These are phyloP conservation scores for Alsophila aescularia DNA, from an alignment of 2,888 invertebrate species.

Conservation along the genomic window DNA sequence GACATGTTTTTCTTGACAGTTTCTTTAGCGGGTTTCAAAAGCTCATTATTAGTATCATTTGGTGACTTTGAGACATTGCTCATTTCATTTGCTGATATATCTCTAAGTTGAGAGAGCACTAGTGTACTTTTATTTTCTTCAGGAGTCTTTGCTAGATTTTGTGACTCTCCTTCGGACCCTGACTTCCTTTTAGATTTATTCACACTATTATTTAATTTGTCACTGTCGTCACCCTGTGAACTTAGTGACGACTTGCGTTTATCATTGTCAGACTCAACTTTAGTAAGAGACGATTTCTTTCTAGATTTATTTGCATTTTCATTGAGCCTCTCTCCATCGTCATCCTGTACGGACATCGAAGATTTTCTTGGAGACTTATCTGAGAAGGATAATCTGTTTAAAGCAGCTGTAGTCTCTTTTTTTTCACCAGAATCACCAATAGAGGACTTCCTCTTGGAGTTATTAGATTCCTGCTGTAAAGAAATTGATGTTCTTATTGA, in stretches of 20 bases:
- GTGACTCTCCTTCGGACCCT: conserved; percentile 38
- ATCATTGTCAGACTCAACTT: conserved; percentile 6
- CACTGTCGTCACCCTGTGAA: conserved; percentile 21
- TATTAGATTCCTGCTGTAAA: conserved; percentile 33
- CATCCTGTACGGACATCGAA: conserved; percentile 15
- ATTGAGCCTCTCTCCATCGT: conserved; percentile 6
- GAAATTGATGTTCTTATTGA: conserved; percentile 40
- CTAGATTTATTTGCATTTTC: conserved; percentile 30
- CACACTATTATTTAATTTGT: conserved; percentile 30
- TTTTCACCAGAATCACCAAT: conserved; percentile 9
- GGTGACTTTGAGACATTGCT: conserved; percentile 47
- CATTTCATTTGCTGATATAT: conserved; percentile 52
- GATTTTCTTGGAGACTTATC: conserved; percentile 33
- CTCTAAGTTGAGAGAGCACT: conserved; percentile 67
- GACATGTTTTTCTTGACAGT: conserved; percentile 53
- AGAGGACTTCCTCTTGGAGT: conserved; percentile 26
- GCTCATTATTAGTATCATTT: conserved; percentile 43
- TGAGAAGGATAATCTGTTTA: conserved; percentile 9
- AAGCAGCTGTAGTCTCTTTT: conserved; percentile 9
- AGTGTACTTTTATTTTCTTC: conserved; percentile 67
- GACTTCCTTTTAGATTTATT: conserved; percentile 51
- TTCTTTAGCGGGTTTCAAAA: conserved; percentile 52
- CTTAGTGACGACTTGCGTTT: conserved; percentile 27
- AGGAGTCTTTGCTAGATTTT: conserved; percentile 46
- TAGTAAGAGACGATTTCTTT: conserved; percentile 31